Percentiles rank a stretch among this genome's conserved stretches.
Conservation (phyloP, 2,888 invertebrate genomes). For the Meandrusa payeni region DNA sequence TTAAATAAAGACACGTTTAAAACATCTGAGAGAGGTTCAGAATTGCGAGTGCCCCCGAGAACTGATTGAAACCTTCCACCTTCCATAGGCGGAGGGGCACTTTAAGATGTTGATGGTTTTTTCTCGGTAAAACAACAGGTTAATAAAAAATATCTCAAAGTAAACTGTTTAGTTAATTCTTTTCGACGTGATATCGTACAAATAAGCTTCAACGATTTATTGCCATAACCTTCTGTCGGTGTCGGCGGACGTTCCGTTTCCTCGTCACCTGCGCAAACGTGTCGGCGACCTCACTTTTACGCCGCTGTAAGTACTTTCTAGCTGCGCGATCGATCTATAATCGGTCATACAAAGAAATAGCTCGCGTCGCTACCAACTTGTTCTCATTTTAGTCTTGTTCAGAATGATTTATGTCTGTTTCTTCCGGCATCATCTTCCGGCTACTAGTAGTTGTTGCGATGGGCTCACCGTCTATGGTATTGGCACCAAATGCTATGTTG, state of each 20-base stretch:
- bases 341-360: neutral
- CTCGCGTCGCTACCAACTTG: neutral
- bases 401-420: slow-evolving; percentile 9
- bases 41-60: too few species aligned
- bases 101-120: too few species aligned
- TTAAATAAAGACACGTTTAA: too few species aligned
- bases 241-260: slow-evolving; percentile 10
- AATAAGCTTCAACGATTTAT: slow-evolving; percentile 12
- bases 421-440: slow-evolving; percentile 13
- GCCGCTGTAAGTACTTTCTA: slow-evolving; percentile 1
- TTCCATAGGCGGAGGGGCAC: too few species aligned
- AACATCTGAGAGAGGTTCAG: too few species aligned
- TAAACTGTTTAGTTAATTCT: too few species aligned
- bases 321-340: neutral
- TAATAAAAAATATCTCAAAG: too few species aligned
- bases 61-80: too few species aligned
- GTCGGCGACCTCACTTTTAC: slow-evolving; percentile 6
- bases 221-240: slow-evolving; percentile 17
- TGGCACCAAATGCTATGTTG: too few species aligned
- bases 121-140: too few species aligned
- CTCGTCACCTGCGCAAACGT: slow-evolving; percentile 5
- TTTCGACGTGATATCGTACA: slow-evolving; percentile 9
- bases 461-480: too few species aligned
- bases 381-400: neutral
- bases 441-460: too few species aligned